Evolutionary conservation across 1,140 invertebrate species (phyloP).

Genomic region (Tetramorium parvispinum): DNA sequence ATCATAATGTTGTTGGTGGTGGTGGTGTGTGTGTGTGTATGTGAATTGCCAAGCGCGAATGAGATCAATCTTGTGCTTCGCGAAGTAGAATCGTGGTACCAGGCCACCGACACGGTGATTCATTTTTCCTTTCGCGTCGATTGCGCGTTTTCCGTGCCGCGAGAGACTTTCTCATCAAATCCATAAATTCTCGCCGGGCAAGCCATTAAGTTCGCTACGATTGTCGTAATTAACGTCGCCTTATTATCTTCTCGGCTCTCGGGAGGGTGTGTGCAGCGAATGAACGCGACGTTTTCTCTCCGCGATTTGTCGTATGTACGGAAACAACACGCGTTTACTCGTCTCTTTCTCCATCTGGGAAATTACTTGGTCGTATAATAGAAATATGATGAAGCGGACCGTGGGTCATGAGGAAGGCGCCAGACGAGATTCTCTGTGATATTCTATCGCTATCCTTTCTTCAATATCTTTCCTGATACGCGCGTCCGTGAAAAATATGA

Average conservation of each 20-base stretch:
- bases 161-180: constrained; percentile 42
- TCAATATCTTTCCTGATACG: constrained; percentile 8
- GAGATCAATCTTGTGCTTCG: constrained; percentile 8
- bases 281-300: not conserved
- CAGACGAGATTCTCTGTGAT: constrained; percentile 19
- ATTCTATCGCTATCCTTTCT: constrained; percentile 7
- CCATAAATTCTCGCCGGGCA: constrained; percentile 40
- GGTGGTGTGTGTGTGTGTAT: not conserved
- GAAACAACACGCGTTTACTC: not conserved
- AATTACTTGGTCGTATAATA: constrained; percentile 4
- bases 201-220: constrained; percentile 28
- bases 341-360: not conserved
- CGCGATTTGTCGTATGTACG: not conserved
- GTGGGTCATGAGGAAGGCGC: not conserved
- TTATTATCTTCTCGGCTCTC: constrained; percentile 50
- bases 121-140: constrained; percentile 21
- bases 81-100: not conserved
- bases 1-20: no score
- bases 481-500: constrained; percentile 30
- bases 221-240: constrained; percentile 57
- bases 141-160: not conserved
- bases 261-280: not conserved
- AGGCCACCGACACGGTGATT: not conserved
- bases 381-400: not conserved
- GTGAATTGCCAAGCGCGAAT: not conserved